These are phyloP conservation scores for Diarsia brunnea DNA, from an alignment of 2,888 invertebrate genomes.

Conservation along the genomic window DNA sequence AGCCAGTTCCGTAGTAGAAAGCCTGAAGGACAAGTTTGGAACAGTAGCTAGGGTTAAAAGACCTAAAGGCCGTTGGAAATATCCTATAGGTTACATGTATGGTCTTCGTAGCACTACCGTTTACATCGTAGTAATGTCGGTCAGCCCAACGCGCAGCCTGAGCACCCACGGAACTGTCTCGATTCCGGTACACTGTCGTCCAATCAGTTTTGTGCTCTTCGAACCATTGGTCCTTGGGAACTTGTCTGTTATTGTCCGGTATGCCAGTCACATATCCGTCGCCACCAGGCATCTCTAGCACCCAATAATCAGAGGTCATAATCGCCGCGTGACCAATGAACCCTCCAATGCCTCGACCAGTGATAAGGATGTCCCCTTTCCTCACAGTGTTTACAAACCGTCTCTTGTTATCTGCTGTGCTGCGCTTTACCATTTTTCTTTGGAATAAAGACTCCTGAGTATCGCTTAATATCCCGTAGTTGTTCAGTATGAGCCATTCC, in stretches of 20 bases:
- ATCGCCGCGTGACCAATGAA: conserved; percentile 79
- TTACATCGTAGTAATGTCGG: conserved; percentile 74
- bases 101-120: conserved; percentile 72
- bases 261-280: conserved; percentile 72
- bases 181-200: conserved; percentile 78
- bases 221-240: conserved; percentile 77
- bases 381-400: conserved; percentile 76
- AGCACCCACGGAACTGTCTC: conserved; percentile 68
- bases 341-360: conserved; percentile 70
- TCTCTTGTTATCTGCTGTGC: conserved; percentile 75
- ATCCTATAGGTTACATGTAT: conserved; percentile 77
- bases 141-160: conserved; percentile 78
- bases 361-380: conserved; percentile 78
- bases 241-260: conserved; percentile 76
- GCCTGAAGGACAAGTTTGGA: conserved; percentile 80
- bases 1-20: conserved; percentile 77
- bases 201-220: conserved; percentile 76
- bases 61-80: conserved; percentile 68
- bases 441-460: conserved; percentile 79
- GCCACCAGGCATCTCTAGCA: conserved; percentile 80
- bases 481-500: conserved; percentile 82
- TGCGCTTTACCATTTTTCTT: conserved; percentile 77
- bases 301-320: conserved; percentile 78
- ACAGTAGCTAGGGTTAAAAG: conserved; percentile 78
- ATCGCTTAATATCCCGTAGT: conserved; percentile 79